Evolutionary conservation across 1,140 invertebrate genomes (phyloP).

Genomic region (Drosophila miranda): DNA sequence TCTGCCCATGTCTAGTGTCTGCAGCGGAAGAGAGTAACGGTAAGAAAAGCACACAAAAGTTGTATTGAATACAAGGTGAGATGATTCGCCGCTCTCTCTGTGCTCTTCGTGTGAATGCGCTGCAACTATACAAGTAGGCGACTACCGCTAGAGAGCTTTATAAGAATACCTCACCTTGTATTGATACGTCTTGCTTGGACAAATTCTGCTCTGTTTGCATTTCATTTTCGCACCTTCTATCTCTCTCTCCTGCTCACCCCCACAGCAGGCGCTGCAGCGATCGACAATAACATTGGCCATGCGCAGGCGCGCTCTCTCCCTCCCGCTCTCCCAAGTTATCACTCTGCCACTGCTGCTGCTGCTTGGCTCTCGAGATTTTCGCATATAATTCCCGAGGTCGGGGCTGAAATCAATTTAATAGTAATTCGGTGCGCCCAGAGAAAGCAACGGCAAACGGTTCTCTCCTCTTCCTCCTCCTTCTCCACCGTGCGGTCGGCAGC

Average conservation of each 20-base stretch:
- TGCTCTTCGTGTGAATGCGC: too few species aligned
- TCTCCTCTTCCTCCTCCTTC: slow-evolving; percentile 25
- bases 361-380: slow-evolving; percentile 51
- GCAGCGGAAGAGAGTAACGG: slow-evolving; percentile 5
- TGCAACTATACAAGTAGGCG: too few species aligned
- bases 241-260: background rate
- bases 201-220: slow-evolving; percentile 10
- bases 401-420: slow-evolving; percentile 64
- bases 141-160: too few species aligned
- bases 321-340: slow-evolving; percentile 7
- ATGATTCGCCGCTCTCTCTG: too few species aligned
- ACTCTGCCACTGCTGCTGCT: slow-evolving; percentile 4
- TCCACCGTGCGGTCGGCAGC: slow-evolving; percentile 31
- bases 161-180: background rate
- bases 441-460: slow-evolving; percentile 60
- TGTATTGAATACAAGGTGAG: too few species aligned
- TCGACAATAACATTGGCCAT: slow-evolving; percentile 10
- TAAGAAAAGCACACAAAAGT: slow-evolving; percentile 7
- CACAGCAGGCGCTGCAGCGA: slow-evolving; percentile 9
- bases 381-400: slow-evolving; percentile 78
- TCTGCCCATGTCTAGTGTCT: slow-evolving; percentile 20
- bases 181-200: too few species aligned
- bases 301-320: slow-evolving; percentile 39
- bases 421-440: slow-evolving; percentile 69
- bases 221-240: slow-evolving; percentile 45